Base-by-base conservation (phyloP, 2,888 invertebrate species). In the Pristionchus entomophagus region DNA sequence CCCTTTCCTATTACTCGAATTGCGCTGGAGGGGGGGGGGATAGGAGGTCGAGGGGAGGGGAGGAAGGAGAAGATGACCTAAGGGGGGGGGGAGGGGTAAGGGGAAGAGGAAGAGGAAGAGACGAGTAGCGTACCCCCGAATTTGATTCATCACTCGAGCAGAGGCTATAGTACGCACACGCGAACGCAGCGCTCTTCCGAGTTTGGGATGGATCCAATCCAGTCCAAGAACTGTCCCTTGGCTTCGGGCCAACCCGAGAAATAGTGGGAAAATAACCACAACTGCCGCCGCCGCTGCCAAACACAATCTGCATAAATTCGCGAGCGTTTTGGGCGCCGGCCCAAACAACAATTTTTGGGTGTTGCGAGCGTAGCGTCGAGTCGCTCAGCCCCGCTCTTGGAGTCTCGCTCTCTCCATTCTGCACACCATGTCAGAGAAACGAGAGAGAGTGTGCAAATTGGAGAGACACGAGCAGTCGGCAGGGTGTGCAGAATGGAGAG, bases 271-370 rank as follows among this genome's bases (percentile, higher is more conserved):
- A 32, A 65, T 35, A 29, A 29, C 59, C 32, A 19, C 65, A 32
- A 32, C 35, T 35, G 65, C 19, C 73, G 41, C 38, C 73, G 73
- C 19, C n/a, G n/a, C 26, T 26, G 73, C 41, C 73, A 73, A 65
- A 59, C 32, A 35, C 32, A 29, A 73, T 73, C 73, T 73, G 73
- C 73, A 73, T 73, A 73, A 41, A 45, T 73, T 73, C n/a, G 1
- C 22, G 41, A 4, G 19, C 69, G 73, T 41, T n/a, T n/a, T n/a
- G n/a, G 38, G 19, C 10, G 38, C 45, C 41, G 6, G 12, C 73
- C 41, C 8, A 73, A 73, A 41, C 41, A 73, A n/a, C 12, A 14
- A 6, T 14, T 26, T 22, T 41, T n/a, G 59, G 59, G 26, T 59
- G 65, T 65, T 65, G 65, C 65, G 65, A 35, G 6, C 45, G 14